phyloP scores from a whole-genome alignment of 2,888 invertebrate genomes.

The Clepsis dumicolana region DNA sequence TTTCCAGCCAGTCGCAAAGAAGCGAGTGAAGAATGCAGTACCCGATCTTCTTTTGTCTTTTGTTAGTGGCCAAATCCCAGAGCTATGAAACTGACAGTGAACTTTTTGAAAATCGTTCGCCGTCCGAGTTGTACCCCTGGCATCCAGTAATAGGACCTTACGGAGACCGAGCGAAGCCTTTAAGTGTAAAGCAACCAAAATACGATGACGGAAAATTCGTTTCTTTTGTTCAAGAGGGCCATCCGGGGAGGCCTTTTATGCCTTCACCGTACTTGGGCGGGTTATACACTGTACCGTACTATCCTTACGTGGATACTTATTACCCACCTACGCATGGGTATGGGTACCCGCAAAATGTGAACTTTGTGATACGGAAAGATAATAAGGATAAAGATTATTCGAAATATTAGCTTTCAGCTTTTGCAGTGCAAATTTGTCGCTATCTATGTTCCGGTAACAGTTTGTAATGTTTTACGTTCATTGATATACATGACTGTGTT shows the following conservation, averaged over 20 bases:
- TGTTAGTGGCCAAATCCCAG: slow-evolving; percentile 3
- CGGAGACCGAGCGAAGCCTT: slow-evolving; percentile 57
- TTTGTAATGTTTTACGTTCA: too few relatives aligned
- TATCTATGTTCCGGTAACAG: too few relatives aligned
- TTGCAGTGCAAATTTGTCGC: too few relatives aligned
- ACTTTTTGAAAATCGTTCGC: background rate
- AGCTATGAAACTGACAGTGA: slow-evolving; percentile 31
- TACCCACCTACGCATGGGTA: slow-evolving; percentile 52
- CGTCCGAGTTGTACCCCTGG: slow-evolving; percentile 51
- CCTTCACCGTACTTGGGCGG: slow-evolving; percentile 54
- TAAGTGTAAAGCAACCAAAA: slow-evolving; percentile 57
- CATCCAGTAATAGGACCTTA: slow-evolving; percentile 52
- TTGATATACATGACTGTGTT: too few relatives aligned
- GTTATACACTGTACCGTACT: slow-evolving; percentile 61
- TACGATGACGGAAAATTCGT: slow-evolving; percentile 59
- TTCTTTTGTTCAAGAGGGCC: slow-evolving; percentile 44
- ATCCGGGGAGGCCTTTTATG: slow-evolving; percentile 51
- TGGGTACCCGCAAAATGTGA: slow-evolving; percentile 52
- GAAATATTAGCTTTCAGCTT: background rate
- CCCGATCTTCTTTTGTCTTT: slow-evolving; percentile 17
- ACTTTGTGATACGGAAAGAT: slow-evolving; percentile 58
- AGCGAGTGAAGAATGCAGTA: slow-evolving; percentile 27
- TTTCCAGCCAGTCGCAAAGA: slow-evolving; percentile 2
- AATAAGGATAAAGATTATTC: slow-evolving; percentile 54
- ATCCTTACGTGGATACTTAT: slow-evolving; percentile 53